phyloP scores from a whole-genome alignment of 2,113 vertebrate genomes.

The Galeopterus variegatus region DNA sequence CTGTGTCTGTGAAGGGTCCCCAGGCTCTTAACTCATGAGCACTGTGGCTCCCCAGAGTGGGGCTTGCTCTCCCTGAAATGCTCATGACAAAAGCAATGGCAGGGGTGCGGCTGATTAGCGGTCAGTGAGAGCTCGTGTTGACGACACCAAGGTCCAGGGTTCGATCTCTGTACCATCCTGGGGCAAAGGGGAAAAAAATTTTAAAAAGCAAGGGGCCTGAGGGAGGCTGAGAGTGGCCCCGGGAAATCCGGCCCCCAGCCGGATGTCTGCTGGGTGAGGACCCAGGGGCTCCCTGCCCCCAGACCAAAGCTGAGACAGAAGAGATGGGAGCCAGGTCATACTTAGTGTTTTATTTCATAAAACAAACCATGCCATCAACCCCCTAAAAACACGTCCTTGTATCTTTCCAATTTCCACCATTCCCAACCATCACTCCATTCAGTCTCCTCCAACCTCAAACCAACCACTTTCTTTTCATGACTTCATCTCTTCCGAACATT shows the following conservation, averaged over 20 bases:
- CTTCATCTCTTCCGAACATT: not conserved
- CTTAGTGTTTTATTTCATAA: slow-evolving; percentile 83
- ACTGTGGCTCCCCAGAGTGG: not conserved
- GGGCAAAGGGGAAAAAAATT: not conserved
- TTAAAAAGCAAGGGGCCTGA: no score
- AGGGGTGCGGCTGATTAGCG: not conserved
- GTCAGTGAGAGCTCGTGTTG: no score
- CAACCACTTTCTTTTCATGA: not conserved
- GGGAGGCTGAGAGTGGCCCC: no score
- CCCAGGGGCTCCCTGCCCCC: not conserved
- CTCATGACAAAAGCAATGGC: not conserved
- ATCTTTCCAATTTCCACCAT: accelerated
- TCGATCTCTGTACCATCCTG: not conserved
- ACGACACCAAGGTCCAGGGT: no score
- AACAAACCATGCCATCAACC: not conserved
- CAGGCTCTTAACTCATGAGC: not conserved
- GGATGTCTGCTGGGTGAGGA: no score
- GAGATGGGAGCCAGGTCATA: not conserved
- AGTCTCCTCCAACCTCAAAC: not conserved
- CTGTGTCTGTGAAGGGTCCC: not conserved
- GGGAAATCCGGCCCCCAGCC: no score
- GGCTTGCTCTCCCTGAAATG: not conserved
- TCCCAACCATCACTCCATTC: accelerated
- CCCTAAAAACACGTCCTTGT: accelerated
- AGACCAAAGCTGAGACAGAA: not conserved